Evolutionary conservation across 2,797 vertebrate species (phyloP).

Genomic region (Tamandua tetradactyla): DNA sequence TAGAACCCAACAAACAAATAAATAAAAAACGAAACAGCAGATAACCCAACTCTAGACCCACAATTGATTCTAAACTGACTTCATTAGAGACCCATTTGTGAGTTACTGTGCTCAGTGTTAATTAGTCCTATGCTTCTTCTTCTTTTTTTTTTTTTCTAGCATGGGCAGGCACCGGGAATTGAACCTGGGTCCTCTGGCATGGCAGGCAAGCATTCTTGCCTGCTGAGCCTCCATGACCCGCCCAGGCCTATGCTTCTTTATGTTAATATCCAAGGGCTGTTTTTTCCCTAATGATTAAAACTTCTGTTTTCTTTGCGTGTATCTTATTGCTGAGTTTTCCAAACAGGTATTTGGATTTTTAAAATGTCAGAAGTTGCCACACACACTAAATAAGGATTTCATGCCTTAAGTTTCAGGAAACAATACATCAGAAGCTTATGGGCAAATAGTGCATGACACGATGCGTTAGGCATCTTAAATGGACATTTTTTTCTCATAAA

Average conservation of each 20-base stretch:
- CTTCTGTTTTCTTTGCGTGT: conserved; percentile 30
- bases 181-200: no score
- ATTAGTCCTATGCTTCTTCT: neutral
- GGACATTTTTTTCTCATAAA: neutral
- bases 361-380: neutral
- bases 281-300: neutral
- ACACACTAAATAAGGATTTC: neutral
- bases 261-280: neutral
- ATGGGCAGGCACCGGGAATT: no score
- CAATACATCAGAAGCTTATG: neutral
- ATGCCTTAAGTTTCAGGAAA: conserved; percentile 28
- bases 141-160: no score
- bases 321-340: conserved; percentile 39
- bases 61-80: neutral
- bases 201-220: no score
- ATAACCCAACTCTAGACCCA: neutral
- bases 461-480: neutral
- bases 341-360: conserved; percentile 39
- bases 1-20: no score
- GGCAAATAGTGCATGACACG: neutral
- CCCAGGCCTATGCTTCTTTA: neutral
- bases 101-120: neutral
- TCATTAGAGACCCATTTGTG: neutral
- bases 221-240: no score
- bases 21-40: no score